Base-by-base conservation (phyloP, 1,140 invertebrate species). In the Helicoverpa zea region DNA sequence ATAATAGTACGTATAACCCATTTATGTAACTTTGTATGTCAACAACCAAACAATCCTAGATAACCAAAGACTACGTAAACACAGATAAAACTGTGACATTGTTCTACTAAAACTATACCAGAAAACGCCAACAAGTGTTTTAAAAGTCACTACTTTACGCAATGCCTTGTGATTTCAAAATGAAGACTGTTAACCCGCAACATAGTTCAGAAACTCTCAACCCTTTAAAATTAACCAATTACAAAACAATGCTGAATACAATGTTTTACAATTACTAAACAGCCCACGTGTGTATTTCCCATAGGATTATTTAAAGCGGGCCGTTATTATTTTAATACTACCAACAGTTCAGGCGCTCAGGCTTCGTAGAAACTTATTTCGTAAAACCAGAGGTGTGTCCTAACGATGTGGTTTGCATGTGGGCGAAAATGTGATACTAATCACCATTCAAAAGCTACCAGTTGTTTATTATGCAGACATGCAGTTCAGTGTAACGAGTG, bases 351-450 rank as follows among this genome's bases (percentile, higher is more conserved):
- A 47, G 9, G 4, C 10, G 14, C 3, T 18, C 10, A 47, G 9
- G 4, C 10, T 49, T 49, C 10, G 43, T 47, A 66, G 35, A n/a
- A 66, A 35, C 35, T 66, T 23, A 66, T 10, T 3, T 3, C 7
- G 10, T 10, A 30, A 2, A 64, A n/a, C n/a, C 0, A 64, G n/a
- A 30, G 58, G 58, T 59, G 10, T 16, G 35, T 12, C 35, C n/a
- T 43, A 47, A 35, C 11, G 35, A 11, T 43, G 63, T 10, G n/a
- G 63, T 49, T 12, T 12, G 63, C 14, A 63, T 49, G 75, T 77
- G 75, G 75, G 75, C 47, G 75, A 77, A 70, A 66, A 66, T 49
- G 16, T 16, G 43, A 66, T 66, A 66, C 47, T 66, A 66, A 70
- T 70, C 47, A 70, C 18, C 18, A 64, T 58, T 73, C 52, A 29